Evolutionary conservation across 2,113 vertebrate genomes (phyloP), one percentile per base, ranked within the genome.

Genomic region (Dicaeum eximium): DNA sequence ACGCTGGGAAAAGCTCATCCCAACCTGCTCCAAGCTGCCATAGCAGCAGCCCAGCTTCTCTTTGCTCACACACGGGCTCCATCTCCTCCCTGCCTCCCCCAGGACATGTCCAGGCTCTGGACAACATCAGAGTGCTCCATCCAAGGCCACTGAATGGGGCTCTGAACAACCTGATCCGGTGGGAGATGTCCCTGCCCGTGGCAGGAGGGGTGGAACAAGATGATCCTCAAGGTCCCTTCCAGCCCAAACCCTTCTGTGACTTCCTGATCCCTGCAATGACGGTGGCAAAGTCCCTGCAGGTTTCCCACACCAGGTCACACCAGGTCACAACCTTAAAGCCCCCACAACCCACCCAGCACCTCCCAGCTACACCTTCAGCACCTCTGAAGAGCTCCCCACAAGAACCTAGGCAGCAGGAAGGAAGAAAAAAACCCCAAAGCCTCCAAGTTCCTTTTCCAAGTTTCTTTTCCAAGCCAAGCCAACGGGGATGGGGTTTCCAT

Each of bases 201-300:
- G 53, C 38, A 51, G 38, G 54, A 33, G 19, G 37, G 19, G 28
- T 24, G 25, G 30, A 40, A 69, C 8, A 1, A 16, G 24, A 4
- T 4, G 48, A n/a, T 24, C 11, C 13, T 31, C 30, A 14, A 5
- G 28, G 33, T 12, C 15, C 23, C 10, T 73, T 51, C 45, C 60
- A 61, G 31, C 40, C 25, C 40, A 23, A 61, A 56, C 15, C 35
- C 1, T 9, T 28, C 62, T 33, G 7, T 1, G 25, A 1, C 4
- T 16, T 33, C 27, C 13, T 27, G 35, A 11, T 8, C 20, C 10
- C 50, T 57, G 48, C 40, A 33, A 2, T 0, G 4, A 7, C 0
- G 1, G 23, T 4, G 25, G 11, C 2, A 7, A 25, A 13, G 22
- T 11, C 19, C 0, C 1, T 0, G 51, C 37, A 51, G 14, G 28